Base-by-base conservation (phyloP, 2,113 vertebrate genomes). In the Dryoscopus gambensis region DNA sequence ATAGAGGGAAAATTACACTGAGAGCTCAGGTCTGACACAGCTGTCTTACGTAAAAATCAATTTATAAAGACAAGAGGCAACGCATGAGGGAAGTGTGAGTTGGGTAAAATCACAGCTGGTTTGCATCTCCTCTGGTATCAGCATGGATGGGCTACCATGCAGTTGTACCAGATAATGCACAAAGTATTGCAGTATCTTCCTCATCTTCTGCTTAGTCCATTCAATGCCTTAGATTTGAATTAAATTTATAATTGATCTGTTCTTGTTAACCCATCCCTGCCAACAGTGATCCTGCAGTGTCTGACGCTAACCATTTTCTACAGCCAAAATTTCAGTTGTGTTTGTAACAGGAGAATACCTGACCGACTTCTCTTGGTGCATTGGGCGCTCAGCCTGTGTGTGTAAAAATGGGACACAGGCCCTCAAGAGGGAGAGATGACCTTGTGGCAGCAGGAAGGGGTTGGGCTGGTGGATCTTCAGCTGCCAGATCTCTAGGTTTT, bases 21-120 rank as follows among this genome's bases (percentile, higher is more conserved):
- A 69, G 93, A 96, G 14, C 80, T 93, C 56, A 86, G 44, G 60
- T 93, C 64, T 96, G 79, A 56, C 56, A 52, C 37, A 78, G 47
- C 20, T 84, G 53, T 88, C 64, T 81, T 84, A 74, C 0, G 1
- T 87, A 68, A 91, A 91, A 89, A 62, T 44, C 52, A 68, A 28
- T 95, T 84, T 89, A 56, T 87, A 81, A 78, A 81, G 76, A 63
- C 39, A 67, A 75, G 70, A 94, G 35, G 50, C 59, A 92, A 10
- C 39, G 25, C 33, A 19, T 40, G 47, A 75, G 67, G 33, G 37
- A 90, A 74, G 50, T 25, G 14, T 78, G 71, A 86, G 47, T 33
- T 67, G 49, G 39, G 44, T 92, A 70, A 78, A 84, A 46, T 81
- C 55, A 71, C 60, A 87, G 86, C 80, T 92, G 91, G 35, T 44